Evolutionary conservation across 2,113 vertebrate species (phyloP).

Genomic region (Ibidorhyncha struthersii): DNA sequence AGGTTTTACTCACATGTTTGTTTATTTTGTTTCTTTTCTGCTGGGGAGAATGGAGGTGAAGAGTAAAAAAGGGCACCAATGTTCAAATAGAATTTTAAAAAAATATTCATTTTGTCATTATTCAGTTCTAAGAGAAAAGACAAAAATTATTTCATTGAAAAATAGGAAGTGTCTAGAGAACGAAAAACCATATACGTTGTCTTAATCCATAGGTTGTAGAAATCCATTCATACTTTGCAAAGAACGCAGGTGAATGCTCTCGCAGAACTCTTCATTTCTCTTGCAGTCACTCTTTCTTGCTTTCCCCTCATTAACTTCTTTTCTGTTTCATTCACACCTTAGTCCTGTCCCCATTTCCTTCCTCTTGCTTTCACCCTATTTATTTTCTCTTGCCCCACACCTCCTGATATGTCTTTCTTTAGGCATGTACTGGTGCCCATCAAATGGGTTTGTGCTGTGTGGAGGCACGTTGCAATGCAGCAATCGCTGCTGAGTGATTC

Average conservation of each 20-base stretch:
- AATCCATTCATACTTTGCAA: neutral
- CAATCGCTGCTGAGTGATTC: neutral
- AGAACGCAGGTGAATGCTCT: neutral
- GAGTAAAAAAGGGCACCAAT: neutral
- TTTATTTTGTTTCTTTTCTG: neutral
- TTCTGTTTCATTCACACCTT: neutral
- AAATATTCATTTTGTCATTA: neutral
- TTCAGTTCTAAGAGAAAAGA: neutral
- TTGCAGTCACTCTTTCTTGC: neutral
- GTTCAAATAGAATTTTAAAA: neutral
- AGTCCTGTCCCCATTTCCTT: neutral
- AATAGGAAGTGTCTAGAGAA: neutral
- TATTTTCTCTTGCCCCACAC: neutral
- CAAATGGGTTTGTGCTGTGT: neutral
- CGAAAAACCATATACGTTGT: neutral
- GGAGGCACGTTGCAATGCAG: conserved; percentile 7
- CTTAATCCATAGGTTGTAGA: neutral
- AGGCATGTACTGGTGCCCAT: neutral
- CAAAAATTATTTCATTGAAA: neutral
- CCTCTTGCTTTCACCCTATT: neutral
- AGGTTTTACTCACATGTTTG: neutral
- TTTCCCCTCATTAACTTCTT: neutral
- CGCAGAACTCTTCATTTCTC: neutral
- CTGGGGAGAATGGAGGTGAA: neutral
- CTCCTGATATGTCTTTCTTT: neutral